phyloP scores from a whole-genome alignment of 2,113 vertebrate species.

The Nothocercus julius region DNA sequence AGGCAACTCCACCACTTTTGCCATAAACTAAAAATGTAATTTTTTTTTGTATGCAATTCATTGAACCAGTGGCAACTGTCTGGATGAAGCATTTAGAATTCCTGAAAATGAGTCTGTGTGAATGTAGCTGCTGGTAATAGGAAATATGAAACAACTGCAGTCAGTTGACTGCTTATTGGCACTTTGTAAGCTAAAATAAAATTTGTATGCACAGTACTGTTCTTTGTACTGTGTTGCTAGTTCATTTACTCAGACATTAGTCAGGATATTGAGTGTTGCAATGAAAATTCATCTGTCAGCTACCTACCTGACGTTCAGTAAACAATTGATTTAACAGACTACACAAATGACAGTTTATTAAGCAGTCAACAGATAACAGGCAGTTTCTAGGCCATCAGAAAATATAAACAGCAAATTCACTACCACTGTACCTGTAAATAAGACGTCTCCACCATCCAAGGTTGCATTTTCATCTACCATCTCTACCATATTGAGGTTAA shows the following conservation, averaged over 20 bases:
- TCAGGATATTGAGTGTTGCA: not conserved
- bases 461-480: constrained; percentile 94
- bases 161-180: constrained; percentile 25
- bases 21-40: not conserved
- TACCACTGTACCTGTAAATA: constrained; percentile 90
- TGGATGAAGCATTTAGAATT: not conserved
- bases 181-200: constrained; percentile 48
- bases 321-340: constrained; percentile 28
- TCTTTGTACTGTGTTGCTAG: constrained; percentile 42
- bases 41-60: not conserved
- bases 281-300: not conserved
- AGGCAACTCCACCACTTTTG: not conserved
- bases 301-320: constrained; percentile 15
- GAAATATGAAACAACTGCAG: constrained; percentile 6
- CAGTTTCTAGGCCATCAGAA: not conserved
- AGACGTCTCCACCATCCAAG: constrained; percentile 95
- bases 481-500: constrained; percentile 92
- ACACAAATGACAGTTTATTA: not conserved
- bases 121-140: not conserved
- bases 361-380: not conserved
- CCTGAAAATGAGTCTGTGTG: not conserved
- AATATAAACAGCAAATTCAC: not conserved
- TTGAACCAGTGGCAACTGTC: not conserved
- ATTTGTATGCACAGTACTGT: constrained; percentile 39
- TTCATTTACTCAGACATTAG: constrained; percentile 40